A percentile compares a stretch with the other conserved stretches of the same genome.
These are phyloP conservation scores for Nesometra sesokonis DNA, from an alignment of 35 echinoderm and acorn worm species.

Conservation along the genomic window DNA sequence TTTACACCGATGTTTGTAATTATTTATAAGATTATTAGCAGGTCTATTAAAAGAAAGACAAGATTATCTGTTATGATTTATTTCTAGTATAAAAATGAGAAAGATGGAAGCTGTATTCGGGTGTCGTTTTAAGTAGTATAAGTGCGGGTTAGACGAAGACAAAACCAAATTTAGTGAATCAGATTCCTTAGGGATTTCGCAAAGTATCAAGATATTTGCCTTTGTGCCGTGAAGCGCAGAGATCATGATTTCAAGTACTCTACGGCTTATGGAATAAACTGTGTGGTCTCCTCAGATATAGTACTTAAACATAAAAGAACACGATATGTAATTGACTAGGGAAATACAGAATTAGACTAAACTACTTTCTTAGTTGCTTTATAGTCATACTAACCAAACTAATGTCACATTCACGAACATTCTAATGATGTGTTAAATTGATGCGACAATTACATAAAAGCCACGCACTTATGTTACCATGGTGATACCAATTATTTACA, in stretches of 20 bases:
- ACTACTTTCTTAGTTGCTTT: background rate
- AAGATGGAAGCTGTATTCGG: background rate
- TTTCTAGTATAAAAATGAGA: background rate
- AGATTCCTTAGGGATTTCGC: background rate
- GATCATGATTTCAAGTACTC: background rate
- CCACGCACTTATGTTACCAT: background rate
- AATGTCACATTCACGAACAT: background rate
- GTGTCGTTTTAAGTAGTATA: background rate
- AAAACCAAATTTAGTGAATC: background rate
- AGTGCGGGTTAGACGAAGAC: background rate
- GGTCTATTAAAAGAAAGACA: background rate
- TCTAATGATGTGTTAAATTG: slow-evolving; percentile 1
- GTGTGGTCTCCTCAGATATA: background rate
- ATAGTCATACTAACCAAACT: background rate
- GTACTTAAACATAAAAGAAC: background rate
- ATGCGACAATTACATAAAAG: background rate
- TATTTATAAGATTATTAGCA: background rate
- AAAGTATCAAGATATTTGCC: background rate
- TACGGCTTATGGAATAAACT: background rate
- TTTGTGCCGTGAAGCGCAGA: background rate
- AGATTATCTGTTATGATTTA: background rate
- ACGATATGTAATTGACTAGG: background rate
- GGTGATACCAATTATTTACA: background rate
- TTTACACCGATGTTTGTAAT: no score
- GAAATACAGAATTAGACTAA: background rate